Percentiles rank a stretch among this genome's conserved stretches.
Conservation (phyloP, 2,888 invertebrate genomes). For the Oligia strigilis region DNA sequence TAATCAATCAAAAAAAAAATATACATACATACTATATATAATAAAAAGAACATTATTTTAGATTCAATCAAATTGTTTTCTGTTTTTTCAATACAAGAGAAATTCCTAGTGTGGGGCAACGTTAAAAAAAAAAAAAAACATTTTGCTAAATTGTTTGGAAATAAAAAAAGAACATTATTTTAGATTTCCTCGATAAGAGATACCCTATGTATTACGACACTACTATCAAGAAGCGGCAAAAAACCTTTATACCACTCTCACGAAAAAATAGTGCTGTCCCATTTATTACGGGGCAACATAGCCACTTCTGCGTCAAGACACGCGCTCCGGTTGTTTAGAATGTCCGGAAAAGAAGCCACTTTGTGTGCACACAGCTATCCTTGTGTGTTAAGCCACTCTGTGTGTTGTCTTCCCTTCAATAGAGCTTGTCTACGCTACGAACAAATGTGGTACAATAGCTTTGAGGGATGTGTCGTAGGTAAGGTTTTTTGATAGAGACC, state of each 20-base stretch:
- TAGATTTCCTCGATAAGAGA: no score
- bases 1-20: no score
- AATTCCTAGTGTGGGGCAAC: no score
- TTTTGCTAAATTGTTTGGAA: no score
- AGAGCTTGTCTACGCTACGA: constrained; percentile 8
- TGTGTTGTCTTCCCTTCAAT: constrained; percentile 33
- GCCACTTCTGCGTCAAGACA: constrained; percentile 27
- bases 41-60: no score
- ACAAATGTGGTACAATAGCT: constrained; percentile 10
- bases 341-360: constrained; percentile 37
- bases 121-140: no score
- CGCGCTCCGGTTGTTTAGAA: constrained; percentile 34
- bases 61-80: no score
- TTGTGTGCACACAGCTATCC: constrained; percentile 30
- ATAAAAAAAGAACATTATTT: no score
- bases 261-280: constrained; percentile 6
- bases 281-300: constrained; percentile 38
- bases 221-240: neutral
- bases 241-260: neutral
- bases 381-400: constrained; percentile 26
- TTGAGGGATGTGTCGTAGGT: neutral
- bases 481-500: neutral
- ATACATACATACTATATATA: no score
- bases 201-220: no score
- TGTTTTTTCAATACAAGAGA: no score